Base-by-base conservation (phyloP, 64 coral and sea anemone species). In the Trachythela sp. region DNA sequence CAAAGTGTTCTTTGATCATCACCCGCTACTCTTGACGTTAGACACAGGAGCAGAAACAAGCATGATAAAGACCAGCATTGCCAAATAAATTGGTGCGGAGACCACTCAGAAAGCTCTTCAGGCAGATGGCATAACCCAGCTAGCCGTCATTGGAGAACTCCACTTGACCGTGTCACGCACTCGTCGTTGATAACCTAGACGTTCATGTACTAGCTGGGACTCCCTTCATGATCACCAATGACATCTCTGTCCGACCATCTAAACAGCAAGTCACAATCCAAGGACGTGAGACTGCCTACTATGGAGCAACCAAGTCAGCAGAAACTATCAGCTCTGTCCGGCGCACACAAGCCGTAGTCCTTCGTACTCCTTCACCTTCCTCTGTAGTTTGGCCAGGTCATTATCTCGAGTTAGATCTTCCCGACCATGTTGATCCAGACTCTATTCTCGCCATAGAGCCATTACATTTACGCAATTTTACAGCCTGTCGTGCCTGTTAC, bases 151-250 rank as follows among this genome's bases (percentile, higher is more conserved):
- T 26, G 75, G 88, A n/a, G 88, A 89, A 83, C 48, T 51, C 13
- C 72, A 39, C 18, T 34, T 89, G 7, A 67, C 41, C 29, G 30
- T 89, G 11, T 83, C 88, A 36, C 72, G 88, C 36, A 70, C 24
- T 51, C 36, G 72, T 89, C 37, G 88, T 89, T 26, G 75, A 84
- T 51, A 77, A 83, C 15, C 83, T 89, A 36, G 88, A 84, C 17
- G 88, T 89, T 4, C 40, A 89, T 48, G 35, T 89, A 49, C 39
- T 89, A 37, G 88, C 72, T 39, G 48, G 88, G 50, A 89, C 88
- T 26, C 41, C 88, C 13, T 84, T 84, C 48, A 40, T 58, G 72
- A 89, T 89, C 20, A n/a, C 88, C 17, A 89, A 84, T 13, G 48
- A 89, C 71, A 83, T 89, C 51, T 31, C 70, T 0, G 75, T 84